Evolutionary conservation across 2,113 vertebrate genomes (phyloP).

Genomic region (Dinomys branickii): DNA sequence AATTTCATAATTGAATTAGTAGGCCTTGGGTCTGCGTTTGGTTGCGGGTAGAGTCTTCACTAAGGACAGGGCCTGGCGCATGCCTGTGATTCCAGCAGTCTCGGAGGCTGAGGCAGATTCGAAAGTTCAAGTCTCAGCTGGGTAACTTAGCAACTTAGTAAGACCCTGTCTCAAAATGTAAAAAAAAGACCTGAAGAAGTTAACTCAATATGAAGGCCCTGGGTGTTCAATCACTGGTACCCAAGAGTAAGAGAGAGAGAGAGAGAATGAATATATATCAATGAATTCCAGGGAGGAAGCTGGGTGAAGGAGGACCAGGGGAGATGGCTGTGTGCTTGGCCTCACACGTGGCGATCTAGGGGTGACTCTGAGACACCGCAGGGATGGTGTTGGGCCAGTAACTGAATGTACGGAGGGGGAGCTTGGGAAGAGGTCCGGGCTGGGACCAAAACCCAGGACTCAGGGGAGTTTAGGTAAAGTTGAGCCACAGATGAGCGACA

Average conservation of each 20-base stretch:
- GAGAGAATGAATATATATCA: too few species aligned
- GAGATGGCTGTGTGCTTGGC: neutral
- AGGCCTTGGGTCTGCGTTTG: neutral
- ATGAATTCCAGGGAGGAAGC: rapidly evolving
- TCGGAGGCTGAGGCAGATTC: neutral
- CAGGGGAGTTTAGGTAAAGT: rapidly evolving
- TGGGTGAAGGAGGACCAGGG: rapidly evolving
- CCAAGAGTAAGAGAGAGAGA: neutral
- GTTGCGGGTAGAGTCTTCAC: neutral
- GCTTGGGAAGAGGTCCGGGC: neutral
- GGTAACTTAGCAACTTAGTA: neutral
- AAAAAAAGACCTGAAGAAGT: neutral
- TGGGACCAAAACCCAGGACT: neutral
- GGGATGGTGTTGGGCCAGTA: neutral
- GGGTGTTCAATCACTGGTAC: neutral
- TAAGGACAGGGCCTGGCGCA: neutral
- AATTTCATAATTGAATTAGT: too few species aligned
- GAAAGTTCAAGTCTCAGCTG: neutral
- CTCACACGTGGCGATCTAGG: neutral
- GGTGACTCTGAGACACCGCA: neutral
- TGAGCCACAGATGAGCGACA: neutral
- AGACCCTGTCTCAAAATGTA: neutral
- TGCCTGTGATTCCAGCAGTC: neutral
- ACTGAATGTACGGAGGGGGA: rapidly evolving
- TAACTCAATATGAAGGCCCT: neutral